Evolutionary conservation across 35 echinoderm and acorn worm species (phyloP).

Genomic region (Hemicentrotus pulcherrimus): DNA sequence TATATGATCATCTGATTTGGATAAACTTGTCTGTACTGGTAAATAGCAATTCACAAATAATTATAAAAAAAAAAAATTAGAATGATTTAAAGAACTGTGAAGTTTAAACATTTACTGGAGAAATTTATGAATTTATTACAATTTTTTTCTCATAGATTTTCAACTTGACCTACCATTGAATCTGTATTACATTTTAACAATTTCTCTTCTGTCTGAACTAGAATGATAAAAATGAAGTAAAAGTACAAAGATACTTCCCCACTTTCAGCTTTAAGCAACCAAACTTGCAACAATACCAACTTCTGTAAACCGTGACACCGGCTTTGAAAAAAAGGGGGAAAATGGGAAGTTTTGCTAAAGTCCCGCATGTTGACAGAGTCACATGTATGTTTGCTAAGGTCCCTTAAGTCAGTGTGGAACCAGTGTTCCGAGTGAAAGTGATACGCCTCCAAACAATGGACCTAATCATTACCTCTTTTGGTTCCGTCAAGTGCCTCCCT

Average conservation of each 20-base stretch:
- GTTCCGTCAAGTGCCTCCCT: not conserved
- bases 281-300: not conserved
- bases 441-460: conserved; percentile 28
- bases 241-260: not conserved
- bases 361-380: not conserved
- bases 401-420: not conserved
- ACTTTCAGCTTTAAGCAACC: not conserved
- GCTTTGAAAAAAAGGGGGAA: not conserved
- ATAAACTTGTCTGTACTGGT: too few species aligned
- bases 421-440: not conserved
- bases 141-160: too few species aligned
- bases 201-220: not conserved
- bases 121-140: too few species aligned
- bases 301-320: not conserved
- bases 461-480: conserved; percentile 22
- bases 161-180: not conserved
- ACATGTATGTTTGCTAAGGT: conserved; percentile 36
- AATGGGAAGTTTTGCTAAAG: conserved; percentile 2
- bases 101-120: too few species aligned
- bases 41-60: too few species aligned
- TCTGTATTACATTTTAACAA: not conserved
- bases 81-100: too few species aligned
- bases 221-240: not conserved
- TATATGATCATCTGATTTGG: too few species aligned
- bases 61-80: too few species aligned